Evolutionary conservation across 2,888 invertebrate species (phyloP).

Genomic region (Tenthredo distinguenda): DNA sequence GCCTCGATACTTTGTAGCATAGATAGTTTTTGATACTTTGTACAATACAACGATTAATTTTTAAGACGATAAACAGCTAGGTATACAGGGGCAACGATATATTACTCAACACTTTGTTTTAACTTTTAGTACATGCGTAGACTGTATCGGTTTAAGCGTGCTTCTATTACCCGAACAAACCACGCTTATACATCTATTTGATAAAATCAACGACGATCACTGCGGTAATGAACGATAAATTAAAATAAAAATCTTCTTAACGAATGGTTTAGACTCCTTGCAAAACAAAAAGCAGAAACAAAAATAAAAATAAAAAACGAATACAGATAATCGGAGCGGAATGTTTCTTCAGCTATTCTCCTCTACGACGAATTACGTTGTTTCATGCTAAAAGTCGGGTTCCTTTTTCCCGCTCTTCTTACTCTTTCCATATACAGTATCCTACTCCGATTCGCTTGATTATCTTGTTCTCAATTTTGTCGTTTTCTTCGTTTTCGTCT

Average conservation of each 20-base stretch:
- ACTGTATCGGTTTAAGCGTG: not conserved
- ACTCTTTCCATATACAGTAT: not conserved
- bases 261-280: not conserved
- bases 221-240: not conserved
- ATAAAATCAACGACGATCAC: not conserved
- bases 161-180: not conserved
- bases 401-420: not conserved
- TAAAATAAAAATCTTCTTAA: not conserved
- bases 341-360: not conserved
- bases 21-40: not conserved
- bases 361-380: not conserved
- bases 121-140: not conserved
- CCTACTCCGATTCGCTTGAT: not conserved
- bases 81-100: not conserved
- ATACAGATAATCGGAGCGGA: not conserved
- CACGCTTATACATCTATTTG: not conserved
- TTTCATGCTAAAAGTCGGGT: slow-evolving; percentile 1
- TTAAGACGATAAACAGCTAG: not conserved
- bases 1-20: not conserved
- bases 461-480: not conserved
- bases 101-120: not conserved
- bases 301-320: not conserved
- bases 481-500: not conserved
- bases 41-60: not conserved
- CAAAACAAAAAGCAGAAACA: not conserved